Evolutionary conservation across 1,140 invertebrate species (phyloP).

Genomic region (Saccostrea cuccullata): DNA sequence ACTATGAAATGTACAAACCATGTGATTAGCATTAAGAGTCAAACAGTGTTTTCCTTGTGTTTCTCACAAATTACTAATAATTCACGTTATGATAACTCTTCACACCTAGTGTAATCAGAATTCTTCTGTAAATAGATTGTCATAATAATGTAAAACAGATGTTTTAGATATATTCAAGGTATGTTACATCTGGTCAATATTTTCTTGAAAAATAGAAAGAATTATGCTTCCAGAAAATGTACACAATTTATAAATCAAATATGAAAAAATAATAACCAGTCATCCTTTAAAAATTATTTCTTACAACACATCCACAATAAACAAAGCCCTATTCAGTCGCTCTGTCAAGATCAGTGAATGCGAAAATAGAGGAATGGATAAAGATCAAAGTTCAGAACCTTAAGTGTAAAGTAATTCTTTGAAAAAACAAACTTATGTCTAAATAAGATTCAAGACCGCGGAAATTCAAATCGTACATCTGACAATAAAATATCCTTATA

Average conservation of each 20-base stretch:
- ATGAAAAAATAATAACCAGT: too few species aligned
- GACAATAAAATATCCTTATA: conserved; percentile 20
- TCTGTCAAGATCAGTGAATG: too few species aligned
- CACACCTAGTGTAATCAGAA: conserved; percentile 4
- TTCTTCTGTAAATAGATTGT: neutral
- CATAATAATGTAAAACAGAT: conserved; percentile 7
- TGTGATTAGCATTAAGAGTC: neutral
- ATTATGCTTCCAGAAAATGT: too few species aligned
- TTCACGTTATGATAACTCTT: neutral
- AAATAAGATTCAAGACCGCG: neutral
- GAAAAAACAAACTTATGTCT: too few species aligned
- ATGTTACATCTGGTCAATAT: conserved; percentile 8
- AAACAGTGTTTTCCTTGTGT: neutral
- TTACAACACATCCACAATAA: too few species aligned
- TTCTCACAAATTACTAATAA: neutral
- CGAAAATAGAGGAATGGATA: too few species aligned
- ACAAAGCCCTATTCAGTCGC: too few species aligned
- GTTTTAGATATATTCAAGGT: neutral
- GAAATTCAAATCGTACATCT: neutral
- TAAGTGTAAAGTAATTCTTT: too few species aligned
- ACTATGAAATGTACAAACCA: neutral
- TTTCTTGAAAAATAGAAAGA: neutral
- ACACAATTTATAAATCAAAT: too few species aligned
- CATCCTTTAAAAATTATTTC: too few species aligned
- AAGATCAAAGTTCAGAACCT: too few species aligned